phyloP scores from a whole-genome alignment of 2,113 vertebrate species.

The Vulpes lagopus region DNA sequence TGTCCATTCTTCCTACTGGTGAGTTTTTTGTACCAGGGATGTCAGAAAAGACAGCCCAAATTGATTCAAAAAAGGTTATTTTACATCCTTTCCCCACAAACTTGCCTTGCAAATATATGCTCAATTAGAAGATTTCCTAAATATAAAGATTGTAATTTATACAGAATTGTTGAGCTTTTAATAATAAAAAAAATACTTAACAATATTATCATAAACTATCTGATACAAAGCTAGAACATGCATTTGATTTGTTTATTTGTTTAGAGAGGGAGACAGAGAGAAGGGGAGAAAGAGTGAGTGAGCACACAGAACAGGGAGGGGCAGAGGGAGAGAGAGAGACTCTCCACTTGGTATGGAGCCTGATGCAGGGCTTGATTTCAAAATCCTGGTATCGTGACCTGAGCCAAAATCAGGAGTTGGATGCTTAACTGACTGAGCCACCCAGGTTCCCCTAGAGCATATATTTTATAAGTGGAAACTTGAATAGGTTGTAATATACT shows the following conservation, averaged over 20 bases:
- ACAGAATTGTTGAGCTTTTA: slow-evolving; percentile 13
- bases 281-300: too few relatives aligned
- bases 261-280: neutral
- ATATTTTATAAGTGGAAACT: neutral
- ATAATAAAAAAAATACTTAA: neutral
- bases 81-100: neutral
- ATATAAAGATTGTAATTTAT: neutral
- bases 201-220: neutral
- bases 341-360: too few relatives aligned
- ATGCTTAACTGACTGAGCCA: neutral
- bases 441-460: neutral
- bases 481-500: neutral
- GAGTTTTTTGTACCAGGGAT: neutral
- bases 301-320: neutral
- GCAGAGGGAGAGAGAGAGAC: neutral
- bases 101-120: neutral
- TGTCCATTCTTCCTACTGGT: neutral
- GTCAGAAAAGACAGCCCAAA: neutral
- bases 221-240: neutral
- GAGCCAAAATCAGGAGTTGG: neutral
- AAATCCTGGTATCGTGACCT: neutral
- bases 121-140: neutral
- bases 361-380: neutral
- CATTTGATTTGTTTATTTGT: neutral
- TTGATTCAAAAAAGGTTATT: neutral